These are phyloP conservation scores for Aphaenogaster rudis DNA, from an alignment of 1,140 invertebrate genomes.

Conservation along the genomic window DNA sequence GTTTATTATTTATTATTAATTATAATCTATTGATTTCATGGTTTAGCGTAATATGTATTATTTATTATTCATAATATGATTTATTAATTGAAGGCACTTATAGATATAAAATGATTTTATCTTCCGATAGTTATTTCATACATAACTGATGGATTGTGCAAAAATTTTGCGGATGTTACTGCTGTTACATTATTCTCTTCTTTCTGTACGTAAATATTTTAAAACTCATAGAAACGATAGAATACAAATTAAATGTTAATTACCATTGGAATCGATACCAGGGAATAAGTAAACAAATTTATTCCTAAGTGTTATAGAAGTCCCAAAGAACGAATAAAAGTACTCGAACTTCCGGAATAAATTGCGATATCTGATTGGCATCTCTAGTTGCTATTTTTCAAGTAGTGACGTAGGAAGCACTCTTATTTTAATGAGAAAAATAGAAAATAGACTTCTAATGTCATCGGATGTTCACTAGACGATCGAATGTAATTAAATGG, in stretches of 20 bases:
- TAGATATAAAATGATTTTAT: not conserved
- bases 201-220: not conserved
- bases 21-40: not conserved
- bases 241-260: constrained; percentile 12
- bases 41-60: not conserved
- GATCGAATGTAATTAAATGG: constrained; percentile 65
- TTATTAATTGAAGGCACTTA: constrained; percentile 7
- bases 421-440: constrained; percentile 30
- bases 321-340: not conserved
- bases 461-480: not conserved
- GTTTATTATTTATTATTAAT: not conserved
- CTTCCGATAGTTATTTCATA: not conserved
- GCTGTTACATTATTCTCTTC: constrained; percentile 4
- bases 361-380: constrained; percentile 14
- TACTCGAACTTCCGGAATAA: not conserved
- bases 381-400: constrained; percentile 21
- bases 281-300: constrained; percentile 28
- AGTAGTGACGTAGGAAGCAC: not conserved
- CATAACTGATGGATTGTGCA: constrained; percentile 4
- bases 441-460: constrained; percentile 41
- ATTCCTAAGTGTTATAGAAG: constrained; percentile 11
- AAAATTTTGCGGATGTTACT: not conserved
- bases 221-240: not conserved
- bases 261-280: not conserved
- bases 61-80: constrained; percentile 21